Percentiles rank a stretch among this genome's conserved stretches.
Evolutionary conservation across 2,888 invertebrate genomes (phyloP).

Genomic region (Stegana nigrithorax): DNA sequence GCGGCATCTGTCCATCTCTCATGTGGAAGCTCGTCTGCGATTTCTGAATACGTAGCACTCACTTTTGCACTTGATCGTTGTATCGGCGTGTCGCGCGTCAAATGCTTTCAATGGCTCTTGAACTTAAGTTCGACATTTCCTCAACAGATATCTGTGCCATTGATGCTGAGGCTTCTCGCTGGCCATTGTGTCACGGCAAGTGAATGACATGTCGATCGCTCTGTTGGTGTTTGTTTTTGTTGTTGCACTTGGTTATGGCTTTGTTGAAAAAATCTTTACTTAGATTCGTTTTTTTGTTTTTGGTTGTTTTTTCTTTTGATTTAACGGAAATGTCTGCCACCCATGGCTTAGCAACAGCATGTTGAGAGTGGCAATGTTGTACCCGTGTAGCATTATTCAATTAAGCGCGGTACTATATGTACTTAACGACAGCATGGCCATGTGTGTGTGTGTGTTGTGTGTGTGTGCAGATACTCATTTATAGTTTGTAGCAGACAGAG

Average conservation of each 20-base stretch:
- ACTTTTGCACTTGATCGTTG: too few relatives aligned
- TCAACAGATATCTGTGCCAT: background rate
- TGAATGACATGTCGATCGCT: too few relatives aligned
- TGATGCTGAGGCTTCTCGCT: background rate
- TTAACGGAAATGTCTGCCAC: slow-evolving; percentile 52
- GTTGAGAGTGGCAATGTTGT: background rate
- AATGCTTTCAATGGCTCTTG: background rate
- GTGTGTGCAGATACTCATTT: background rate
- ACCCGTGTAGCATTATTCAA: slow-evolving; percentile 14
- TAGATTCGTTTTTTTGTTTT: background rate
- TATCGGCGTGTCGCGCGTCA: too few relatives aligned
- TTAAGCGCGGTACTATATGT: background rate
- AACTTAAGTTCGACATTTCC: background rate
- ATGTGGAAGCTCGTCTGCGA: too few relatives aligned
- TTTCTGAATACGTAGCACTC: too few relatives aligned
- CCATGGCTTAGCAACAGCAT: slow-evolving; percentile 26
- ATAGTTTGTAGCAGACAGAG: too few relatives aligned
- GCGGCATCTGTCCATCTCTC: too few relatives aligned
- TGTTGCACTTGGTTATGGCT: background rate
- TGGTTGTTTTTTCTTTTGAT: background rate
- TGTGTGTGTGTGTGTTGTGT: too few relatives aligned
- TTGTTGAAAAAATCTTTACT: too few relatives aligned
- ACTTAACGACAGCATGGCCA: too few relatives aligned
- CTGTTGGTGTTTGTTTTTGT: background rate
- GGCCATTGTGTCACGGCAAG: background rate